Evolutionary conservation across 2,113 vertebrate species (phyloP), one percentile per base, ranked within the genome.

Genomic region (Cephalophus harveyi): DNA sequence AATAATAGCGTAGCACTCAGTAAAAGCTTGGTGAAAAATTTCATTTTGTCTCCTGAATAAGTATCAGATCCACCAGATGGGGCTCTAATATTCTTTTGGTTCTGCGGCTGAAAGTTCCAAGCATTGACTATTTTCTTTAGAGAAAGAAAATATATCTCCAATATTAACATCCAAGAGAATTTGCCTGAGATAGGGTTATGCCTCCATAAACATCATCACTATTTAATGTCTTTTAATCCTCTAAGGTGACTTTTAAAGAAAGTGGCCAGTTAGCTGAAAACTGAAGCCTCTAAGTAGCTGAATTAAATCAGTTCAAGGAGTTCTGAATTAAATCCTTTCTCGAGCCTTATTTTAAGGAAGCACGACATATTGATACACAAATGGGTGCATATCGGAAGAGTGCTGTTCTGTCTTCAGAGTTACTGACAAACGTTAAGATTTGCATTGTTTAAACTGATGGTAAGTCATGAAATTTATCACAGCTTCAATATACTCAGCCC

Each of bases 21-120:
- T 36, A n/a, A 93, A 82, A 43, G 30, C 55, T 50, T 30, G 21
- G 43, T 74, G 60, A 92, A 92, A 94, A 84, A 36, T 16, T 90
- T 89, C 76, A 59, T 67, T 93, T 64, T 97, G 33, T 67, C 30
- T 87, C 3, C 30, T 12, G n/a, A 90, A 48, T 92, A 60, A 94
- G 5, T 76, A 62, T 74, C 81, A 88, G 12, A 48, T 95, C 98
- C 97, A 98, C 97, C 97, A 98, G 98, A 89, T 97, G 98, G 98
- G 88, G 97, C 98, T 97, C 91, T 98, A 97, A 96, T 96, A 97
- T 93, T 85, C 94, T 91, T 96, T 94, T 97, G 93, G 89, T 64
- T 86, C 33, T 76, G 59, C 1, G 15, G n/a, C 50, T 95, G 95
- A 97, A 95, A 91, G 94, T 54, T 40, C 19, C 17, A 89, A 89